Evolutionary conservation across 1,140 invertebrate genomes (phyloP).

Genomic region (Ladona fulva): DNA sequence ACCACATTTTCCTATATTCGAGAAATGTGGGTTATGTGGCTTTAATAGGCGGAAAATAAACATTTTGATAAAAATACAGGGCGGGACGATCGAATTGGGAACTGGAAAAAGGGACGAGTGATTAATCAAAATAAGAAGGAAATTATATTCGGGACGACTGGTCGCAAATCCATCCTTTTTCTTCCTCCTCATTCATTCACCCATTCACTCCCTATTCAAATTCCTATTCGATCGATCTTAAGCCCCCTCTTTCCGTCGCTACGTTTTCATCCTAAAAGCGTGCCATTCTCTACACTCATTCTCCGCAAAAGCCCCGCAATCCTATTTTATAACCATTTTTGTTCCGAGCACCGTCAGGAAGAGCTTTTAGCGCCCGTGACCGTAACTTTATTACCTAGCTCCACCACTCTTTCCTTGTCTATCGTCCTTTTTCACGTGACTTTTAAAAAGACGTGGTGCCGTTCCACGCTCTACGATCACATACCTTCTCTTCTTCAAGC

Average conservation of each 20-base stretch:
- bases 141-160: too few species aligned
- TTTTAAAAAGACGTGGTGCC: too few species aligned
- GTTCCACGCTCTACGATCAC: too few species aligned
- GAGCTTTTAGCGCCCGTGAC: not conserved
- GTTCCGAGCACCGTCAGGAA: not conserved
- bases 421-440: not conserved
- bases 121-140: too few species aligned
- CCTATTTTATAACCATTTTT: not conserved
- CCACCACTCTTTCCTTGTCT: not conserved
- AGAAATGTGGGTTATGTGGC: too few species aligned
- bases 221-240: not conserved
- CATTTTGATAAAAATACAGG: too few species aligned
- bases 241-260: not conserved
- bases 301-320: not conserved
- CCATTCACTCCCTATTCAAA: not conserved
- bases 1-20: too few species aligned
- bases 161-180: not conserved
- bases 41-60: too few species aligned
- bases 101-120: too few species aligned
- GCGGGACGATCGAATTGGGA: too few species aligned
- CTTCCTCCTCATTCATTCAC: not conserved
- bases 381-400: not conserved
- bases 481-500: too few species aligned
- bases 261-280: not conserved
- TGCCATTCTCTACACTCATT: too few species aligned